A percentile compares a stretch with the other conserved stretches of the same genome.
Evolutionary conservation across 2,113 vertebrate species (phyloP).

Genomic region (Fregata magnificens): DNA sequence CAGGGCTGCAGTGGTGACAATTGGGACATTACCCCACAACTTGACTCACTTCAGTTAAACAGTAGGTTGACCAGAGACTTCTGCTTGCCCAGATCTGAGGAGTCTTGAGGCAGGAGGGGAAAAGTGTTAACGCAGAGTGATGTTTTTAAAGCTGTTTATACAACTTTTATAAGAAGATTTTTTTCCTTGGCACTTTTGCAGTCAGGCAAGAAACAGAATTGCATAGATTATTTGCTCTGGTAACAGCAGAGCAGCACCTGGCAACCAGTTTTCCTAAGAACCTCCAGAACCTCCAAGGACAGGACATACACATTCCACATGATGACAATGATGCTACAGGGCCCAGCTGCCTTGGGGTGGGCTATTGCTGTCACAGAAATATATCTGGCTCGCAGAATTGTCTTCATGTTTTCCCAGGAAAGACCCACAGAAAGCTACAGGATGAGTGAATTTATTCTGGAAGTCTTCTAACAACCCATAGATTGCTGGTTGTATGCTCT

Average conservation of each 20-base stretch:
- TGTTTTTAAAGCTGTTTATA: not conserved
- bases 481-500: not conserved
- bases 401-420: not conserved
- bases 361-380: not conserved
- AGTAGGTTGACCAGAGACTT: not conserved
- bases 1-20: not conserved
- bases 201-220: not conserved
- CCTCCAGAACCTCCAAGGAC: not conserved
- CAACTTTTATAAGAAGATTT: not conserved
- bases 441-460: not conserved
- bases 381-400: not conserved
- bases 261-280: not conserved
- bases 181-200: not conserved
- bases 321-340: not conserved
- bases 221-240: not conserved
- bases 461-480: not conserved
- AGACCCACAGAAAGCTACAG: not conserved
- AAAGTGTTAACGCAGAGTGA: not conserved
- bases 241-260: not conserved
- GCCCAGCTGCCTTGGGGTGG: not conserved
- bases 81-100: not conserved
- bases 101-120: not conserved
- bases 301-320: not conserved
- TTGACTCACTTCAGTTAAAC: not conserved
- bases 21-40: not conserved